These are phyloP conservation scores for Lasius platythorax DNA, from an alignment of 2,888 invertebrate species.

Conservation along the genomic window DNA sequence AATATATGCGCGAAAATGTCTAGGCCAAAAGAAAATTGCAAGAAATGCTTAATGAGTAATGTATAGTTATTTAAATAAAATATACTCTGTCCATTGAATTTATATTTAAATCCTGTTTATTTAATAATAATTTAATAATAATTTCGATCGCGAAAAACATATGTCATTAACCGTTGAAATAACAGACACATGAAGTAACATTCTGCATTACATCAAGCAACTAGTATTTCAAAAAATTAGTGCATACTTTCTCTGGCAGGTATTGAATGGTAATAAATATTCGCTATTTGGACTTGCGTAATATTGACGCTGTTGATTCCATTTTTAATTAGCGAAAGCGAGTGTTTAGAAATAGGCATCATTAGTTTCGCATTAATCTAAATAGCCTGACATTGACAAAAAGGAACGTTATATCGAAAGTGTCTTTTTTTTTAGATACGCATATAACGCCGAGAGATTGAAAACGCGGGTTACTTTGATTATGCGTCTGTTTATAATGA, in stretches of 20 bases:
- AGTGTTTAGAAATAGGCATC: slow-evolving; percentile 1
- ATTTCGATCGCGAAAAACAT: not conserved
- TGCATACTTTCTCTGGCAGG: not conserved
- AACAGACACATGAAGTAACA: not conserved
- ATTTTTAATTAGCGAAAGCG: slow-evolving; percentile 22
- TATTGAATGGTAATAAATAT: slow-evolving; percentile 9
- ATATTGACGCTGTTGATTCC: not conserved
- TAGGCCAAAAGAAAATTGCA: too few relatives aligned
- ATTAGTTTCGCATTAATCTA: slow-evolving; percentile 12
- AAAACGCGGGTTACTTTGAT: slow-evolving; percentile 14
- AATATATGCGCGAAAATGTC: too few relatives aligned
- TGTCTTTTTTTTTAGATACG: not conserved
- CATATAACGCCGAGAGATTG: not conserved
- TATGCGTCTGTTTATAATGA: slow-evolving; percentile 15
- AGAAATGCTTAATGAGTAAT: too few relatives aligned
- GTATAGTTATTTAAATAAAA: too few relatives aligned
- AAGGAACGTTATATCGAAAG: not conserved
- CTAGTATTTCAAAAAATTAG: slow-evolving; percentile 10
- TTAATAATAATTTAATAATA: too few relatives aligned
- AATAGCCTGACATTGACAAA: not conserved
- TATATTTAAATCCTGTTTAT: too few relatives aligned
- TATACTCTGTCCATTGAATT: too few relatives aligned
- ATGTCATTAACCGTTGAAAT: not conserved
- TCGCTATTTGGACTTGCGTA: not conserved
- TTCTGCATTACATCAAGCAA: not conserved